Evolutionary conservation across 2,888 invertebrate species (phyloP), one percentile per base, ranked within the genome.

Genomic region (Epinotia bilunana): DNA sequence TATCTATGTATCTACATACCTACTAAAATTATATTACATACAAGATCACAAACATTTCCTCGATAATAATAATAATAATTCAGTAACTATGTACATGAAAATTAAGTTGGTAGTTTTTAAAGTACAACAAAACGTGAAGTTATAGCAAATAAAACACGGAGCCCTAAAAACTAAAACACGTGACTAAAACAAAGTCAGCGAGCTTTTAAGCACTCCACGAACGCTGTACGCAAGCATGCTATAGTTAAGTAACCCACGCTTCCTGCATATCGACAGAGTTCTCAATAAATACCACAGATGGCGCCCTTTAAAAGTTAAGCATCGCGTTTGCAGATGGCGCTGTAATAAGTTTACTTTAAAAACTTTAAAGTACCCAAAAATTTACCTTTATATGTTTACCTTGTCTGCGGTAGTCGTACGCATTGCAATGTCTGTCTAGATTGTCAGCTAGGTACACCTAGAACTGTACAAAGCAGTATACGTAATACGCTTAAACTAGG

Each of bases 311-410:
- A 80, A 81, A 84, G 80, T 86, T 80, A 73, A 12, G 20, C 60
- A 69, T 78, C 79, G 78, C 49, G 77, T 72, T 76, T 58, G 82
- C 43, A 91, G 91, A 87, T 87, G 90, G 88, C 85, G 86, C 78
- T 81, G 4, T 73, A 60, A 72, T 72, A 64, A 77, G 74, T 69
- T 64, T 72, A 55, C 62, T 16, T 58, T 11, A 33, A 43, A 55
- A 67, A 39, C 18, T 13, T 68, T 39, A 3, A 33, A 57, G n/a
- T 39, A n/a, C 0, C 1, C 1, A 53, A n/a, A 65, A 28, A 23
- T 65, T 28, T 2, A 5, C 33, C 6, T 7, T 16, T 2, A 18
- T 28, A 16, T 5, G 28, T 53, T 53, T n/a, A n/a, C 1, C 12
- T 9, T 23, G 20, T 28, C 18, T 46, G 13, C 6, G 11, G 3